Percentiles rank a stretch among this genome's conserved stretches.
Evolutionary conservation across 1,140 invertebrate species (phyloP).

Genomic region (Tetramorium parvispinum): DNA sequence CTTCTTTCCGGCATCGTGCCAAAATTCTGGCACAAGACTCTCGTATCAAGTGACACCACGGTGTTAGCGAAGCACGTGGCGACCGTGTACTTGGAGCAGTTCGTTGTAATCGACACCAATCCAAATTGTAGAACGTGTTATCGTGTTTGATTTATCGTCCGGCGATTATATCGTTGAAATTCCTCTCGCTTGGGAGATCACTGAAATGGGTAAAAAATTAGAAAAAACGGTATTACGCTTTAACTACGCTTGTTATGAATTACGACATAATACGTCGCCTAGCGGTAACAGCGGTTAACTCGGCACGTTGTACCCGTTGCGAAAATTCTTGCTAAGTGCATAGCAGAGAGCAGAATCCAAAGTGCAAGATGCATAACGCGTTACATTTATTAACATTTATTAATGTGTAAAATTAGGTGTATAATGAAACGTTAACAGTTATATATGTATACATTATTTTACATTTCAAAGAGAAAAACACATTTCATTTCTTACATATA

Average conservation of each 20-base stretch:
- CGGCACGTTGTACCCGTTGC: conserved; percentile 34
- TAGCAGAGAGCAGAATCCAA: neutral
- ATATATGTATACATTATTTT: neutral
- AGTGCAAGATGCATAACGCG: neutral
- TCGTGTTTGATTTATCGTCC: conserved; percentile 1
- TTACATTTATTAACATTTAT: neutral
- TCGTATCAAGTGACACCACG: conserved; percentile 1
- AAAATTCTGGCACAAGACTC: conserved; percentile 5
- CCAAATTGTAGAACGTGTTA: neutral
- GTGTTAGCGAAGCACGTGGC: conserved; percentile 17
- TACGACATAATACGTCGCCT: conserved; percentile 56
- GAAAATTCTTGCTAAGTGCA: conserved; percentile 38
- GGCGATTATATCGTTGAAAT: conserved; percentile 37
- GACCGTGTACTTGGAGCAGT: neutral
- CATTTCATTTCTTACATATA: neutral
- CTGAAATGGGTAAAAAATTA: conserved; percentile 44
- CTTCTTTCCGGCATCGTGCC: conserved; percentile 33
- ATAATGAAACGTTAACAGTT: neutral
- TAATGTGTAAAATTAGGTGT: neutral
- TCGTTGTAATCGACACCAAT: neutral
- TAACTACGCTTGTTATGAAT: conserved; percentile 55
- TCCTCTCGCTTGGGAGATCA: conserved; percentile 36
- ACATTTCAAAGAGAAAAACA: neutral
- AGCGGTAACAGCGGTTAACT: conserved; percentile 50
- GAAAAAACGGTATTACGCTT: conserved; percentile 58